These are phyloP conservation scores for Nebria salina DNA, from an alignment of 2,888 invertebrate genomes.

Conservation along the genomic window DNA sequence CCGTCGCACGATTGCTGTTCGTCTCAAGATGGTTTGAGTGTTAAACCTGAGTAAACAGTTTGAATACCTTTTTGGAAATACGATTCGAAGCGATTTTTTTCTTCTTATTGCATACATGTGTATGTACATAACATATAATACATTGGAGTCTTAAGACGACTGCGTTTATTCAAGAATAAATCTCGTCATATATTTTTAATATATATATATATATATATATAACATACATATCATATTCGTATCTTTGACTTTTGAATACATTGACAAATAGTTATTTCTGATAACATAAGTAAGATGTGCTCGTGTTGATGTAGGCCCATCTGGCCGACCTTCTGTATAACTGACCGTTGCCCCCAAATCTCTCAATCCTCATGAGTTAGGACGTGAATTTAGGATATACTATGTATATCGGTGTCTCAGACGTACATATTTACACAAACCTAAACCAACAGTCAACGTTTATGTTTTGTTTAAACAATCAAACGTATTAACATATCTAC, in stretches of 20 bases:
- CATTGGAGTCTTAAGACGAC: too few species aligned
- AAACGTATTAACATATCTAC: neutral
- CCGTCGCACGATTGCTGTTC: neutral
- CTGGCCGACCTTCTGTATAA: neutral
- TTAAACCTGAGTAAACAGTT: neutral
- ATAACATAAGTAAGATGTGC: neutral
- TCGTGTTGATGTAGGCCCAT: neutral
- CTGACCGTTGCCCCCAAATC: neutral
- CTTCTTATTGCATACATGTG: neutral
- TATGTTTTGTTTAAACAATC: neutral
- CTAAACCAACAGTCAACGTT: neutral
- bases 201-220: too few species aligned
- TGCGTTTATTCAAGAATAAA: too few species aligned
- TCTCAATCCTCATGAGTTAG: neutral
- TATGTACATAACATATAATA: too few species aligned
- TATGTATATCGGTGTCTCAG: neutral
- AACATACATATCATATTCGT: too few species aligned
- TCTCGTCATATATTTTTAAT: too few species aligned
- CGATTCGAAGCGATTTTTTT: neutral
- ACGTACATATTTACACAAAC: neutral
- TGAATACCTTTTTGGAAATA: neutral
- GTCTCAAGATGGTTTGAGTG: neutral
- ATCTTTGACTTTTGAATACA: neutral
- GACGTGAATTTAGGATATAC: neutral
- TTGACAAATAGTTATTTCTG: neutral